These are phyloP conservation scores for Hylaeus volcanicus DNA, from an alignment of 1,140 invertebrate species.

Conservation along the genomic window DNA sequence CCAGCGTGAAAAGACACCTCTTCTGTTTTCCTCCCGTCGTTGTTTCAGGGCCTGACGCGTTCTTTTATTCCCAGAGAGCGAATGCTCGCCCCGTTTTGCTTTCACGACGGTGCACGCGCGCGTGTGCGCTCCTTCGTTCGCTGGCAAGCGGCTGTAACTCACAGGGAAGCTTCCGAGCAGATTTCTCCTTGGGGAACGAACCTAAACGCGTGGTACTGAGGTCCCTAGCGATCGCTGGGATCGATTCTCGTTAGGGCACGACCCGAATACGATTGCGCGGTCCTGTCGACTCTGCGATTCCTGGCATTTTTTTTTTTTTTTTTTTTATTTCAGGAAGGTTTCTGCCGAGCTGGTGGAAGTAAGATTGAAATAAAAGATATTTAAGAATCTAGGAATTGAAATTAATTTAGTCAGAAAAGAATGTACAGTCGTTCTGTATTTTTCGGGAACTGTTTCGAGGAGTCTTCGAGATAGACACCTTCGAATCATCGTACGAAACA, in stretches of 20 bases:
- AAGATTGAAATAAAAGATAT: too few species aligned
- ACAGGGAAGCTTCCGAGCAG: background rate
- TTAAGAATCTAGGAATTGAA: too few species aligned
- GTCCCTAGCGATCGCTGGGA: too few species aligned
- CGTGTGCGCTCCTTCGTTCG: background rate
- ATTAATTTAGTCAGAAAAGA: too few species aligned
- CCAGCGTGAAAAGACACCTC: background rate
- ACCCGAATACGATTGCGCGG: background rate
- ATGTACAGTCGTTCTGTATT: too few species aligned
- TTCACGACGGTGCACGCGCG: background rate
- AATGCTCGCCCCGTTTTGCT: constrained; percentile 16
- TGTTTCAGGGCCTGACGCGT: background rate
- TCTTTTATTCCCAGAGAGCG: constrained; percentile 4
- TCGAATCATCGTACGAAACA: background rate
- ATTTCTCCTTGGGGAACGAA: background rate
- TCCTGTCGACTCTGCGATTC: too few species aligned
- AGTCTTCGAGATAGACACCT: background rate
- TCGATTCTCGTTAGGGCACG: background rate
- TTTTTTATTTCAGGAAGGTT: too few species aligned
- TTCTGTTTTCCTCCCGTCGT: constrained; percentile 5
- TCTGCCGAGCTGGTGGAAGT: too few species aligned
- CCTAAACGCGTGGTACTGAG: background rate
- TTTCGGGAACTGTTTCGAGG: too few species aligned
- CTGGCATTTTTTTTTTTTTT: too few species aligned
- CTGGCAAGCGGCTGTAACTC: background rate